Evolutionary conservation across 2,113 vertebrate genomes (phyloP).

Genomic region (Chloroceryle aenea): DNA sequence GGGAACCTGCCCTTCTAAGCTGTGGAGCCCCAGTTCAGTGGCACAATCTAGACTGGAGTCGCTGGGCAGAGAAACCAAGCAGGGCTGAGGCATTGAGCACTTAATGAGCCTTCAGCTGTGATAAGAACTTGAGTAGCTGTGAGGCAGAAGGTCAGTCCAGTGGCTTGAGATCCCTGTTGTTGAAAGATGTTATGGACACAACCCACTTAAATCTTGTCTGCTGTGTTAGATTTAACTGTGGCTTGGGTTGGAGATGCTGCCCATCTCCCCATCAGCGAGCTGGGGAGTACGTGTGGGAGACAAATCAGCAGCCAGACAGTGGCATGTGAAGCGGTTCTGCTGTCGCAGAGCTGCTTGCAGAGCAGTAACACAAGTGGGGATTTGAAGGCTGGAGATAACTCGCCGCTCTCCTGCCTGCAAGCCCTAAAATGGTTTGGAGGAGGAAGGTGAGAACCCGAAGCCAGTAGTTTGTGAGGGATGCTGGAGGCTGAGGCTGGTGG

Average conservation of each 20-base stretch:
- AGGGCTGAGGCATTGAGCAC: neutral
- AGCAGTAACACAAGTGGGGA: neutral
- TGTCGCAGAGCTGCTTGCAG: neutral
- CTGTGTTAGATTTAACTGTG: neutral
- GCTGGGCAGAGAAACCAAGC: neutral
- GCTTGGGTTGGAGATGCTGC: neutral
- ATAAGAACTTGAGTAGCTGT: neutral
- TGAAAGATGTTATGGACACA: neutral
- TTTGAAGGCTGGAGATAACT: neutral
- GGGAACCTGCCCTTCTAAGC: neutral
- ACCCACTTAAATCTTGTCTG: neutral
- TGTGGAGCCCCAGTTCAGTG: neutral
- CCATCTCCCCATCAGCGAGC: neutral
- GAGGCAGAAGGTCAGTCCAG: neutral
- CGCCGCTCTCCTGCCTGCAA: neutral
- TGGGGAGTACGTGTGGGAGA: neutral
- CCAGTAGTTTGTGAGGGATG: neutral
- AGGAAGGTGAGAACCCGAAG: neutral
- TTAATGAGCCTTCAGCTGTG: fast-evolving
- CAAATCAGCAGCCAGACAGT: neutral
- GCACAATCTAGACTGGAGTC: neutral
- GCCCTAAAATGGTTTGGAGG: neutral
- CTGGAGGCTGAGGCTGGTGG: neutral
- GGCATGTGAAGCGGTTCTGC: neutral
- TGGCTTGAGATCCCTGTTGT: neutral